Conservation (phyloP, 2,888 invertebrate genomes). For the Timandra comae region DNA sequence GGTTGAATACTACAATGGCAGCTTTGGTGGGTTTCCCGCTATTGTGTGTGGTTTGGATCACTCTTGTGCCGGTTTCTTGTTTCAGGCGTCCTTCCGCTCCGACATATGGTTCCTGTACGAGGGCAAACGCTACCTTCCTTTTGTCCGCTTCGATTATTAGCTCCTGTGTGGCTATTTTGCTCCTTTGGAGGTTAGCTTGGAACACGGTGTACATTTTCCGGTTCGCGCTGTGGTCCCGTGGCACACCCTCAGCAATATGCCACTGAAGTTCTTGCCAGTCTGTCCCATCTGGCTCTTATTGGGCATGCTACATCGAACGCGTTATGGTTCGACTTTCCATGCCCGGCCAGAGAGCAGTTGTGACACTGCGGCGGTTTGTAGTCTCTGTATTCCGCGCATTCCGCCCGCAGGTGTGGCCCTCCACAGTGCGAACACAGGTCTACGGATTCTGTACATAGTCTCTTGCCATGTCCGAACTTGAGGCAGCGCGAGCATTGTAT, state of each 20-base stretch:
- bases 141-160: not conserved
- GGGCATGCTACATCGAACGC: too few relatives aligned
- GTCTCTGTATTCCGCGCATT: too few relatives aligned
- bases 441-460: conserved; percentile 4
- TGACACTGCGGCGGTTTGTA: too few relatives aligned
- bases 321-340: too few relatives aligned
- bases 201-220: too few relatives aligned
- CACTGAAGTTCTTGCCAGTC: too few relatives aligned
- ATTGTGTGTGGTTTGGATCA: not conserved
- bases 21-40: not conserved
- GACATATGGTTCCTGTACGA: conserved; percentile 1
- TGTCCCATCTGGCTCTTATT: too few relatives aligned
- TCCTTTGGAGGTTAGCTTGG: not conserved
- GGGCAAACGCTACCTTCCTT: not conserved
- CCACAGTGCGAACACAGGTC: conserved; percentile 13
- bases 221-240: too few relatives aligned
- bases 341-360: too few relatives aligned
- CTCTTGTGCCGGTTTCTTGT: not conserved
- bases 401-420: too few relatives aligned
- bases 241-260: too few relatives aligned
- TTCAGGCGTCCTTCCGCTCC: not conserved
- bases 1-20: conserved; percentile 1
- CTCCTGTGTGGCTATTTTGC: conserved; percentile 1
- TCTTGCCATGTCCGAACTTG: conserved; percentile 10
- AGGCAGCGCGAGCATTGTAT: too few relatives aligned